phyloP scores from a whole-genome alignment of 1,140 invertebrate genomes.

The Pseudomyrmex sp. region DNA sequence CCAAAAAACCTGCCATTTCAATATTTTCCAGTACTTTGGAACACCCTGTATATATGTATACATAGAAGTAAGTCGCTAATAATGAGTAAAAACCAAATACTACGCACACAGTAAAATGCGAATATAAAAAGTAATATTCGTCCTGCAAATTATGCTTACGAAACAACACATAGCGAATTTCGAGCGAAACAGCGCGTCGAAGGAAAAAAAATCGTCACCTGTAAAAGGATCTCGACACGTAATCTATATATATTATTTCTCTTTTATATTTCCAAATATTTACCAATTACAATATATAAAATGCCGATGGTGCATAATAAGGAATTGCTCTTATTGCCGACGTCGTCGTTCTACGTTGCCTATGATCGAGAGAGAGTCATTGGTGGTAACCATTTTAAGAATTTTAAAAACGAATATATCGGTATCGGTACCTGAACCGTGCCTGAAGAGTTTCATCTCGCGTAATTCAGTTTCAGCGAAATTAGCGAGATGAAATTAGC shows the following conservation, averaged over 20 bases:
- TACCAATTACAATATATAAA: constrained; percentile 7
- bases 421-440: constrained; percentile 6
- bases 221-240: background rate
- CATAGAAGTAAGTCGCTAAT: background rate
- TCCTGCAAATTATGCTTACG: background rate
- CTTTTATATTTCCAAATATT: constrained; percentile 30
- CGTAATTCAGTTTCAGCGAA: background rate
- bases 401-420: background rate
- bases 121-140: constrained; percentile 4
- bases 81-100: constrained; percentile 17
- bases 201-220: background rate
- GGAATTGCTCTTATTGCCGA: constrained; percentile 13
- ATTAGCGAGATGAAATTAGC: background rate
- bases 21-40: too few relatives aligned
- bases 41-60: too few relatives aligned
- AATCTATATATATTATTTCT: background rate
- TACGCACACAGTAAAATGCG: background rate
- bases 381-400: background rate
- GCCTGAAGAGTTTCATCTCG: constrained; percentile 6
- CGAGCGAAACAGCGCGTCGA: background rate
- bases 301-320: background rate
- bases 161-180: constrained; percentile 8
- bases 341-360: background rate
- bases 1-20: too few relatives aligned
- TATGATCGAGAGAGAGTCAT: constrained; percentile 1